A percentile compares a stretch with the other conserved stretches of the same genome.
phyloP scores from a whole-genome alignment of 1,140 invertebrate species.

The Eurosta solidaginis region DNA sequence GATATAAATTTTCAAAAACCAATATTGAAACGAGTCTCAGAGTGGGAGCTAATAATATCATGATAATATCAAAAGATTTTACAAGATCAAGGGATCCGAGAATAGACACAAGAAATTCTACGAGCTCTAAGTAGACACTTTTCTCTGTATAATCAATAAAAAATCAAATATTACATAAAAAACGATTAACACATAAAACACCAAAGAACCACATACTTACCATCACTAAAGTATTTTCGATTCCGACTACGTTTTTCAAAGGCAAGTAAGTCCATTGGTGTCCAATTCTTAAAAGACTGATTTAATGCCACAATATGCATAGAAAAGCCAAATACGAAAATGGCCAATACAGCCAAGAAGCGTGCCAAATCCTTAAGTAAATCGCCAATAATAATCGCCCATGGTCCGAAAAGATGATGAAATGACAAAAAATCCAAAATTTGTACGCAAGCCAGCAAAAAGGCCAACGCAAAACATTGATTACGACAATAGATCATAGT shows the following conservation, averaged over 20 bases:
- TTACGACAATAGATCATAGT: conserved; percentile 90
- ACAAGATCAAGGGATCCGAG: no score
- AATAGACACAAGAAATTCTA: background rate
- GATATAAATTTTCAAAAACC: no score
- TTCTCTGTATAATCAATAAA: background rate
- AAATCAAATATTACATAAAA: background rate
- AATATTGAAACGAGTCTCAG: no score
- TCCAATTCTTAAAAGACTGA: conserved; percentile 81
- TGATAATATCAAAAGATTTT: no score
- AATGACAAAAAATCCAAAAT: conserved; percentile 97
- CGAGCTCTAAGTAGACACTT: background rate
- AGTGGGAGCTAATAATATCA: no score
- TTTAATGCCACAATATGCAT: conserved; percentile 96
- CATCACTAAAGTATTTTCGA: conserved; percentile 70
- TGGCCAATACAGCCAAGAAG: conserved; percentile 94
- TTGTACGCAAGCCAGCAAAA: conserved; percentile 94
- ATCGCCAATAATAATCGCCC: conserved; percentile 92
- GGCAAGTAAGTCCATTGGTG: conserved; percentile 63
- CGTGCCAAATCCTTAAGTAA: conserved; percentile 90
- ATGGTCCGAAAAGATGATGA: conserved; percentile 98
- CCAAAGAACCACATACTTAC: conserved; percentile 64
- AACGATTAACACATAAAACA: background rate
- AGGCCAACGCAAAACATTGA: conserved; percentile 92
- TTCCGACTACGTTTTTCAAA: conserved; percentile 61
- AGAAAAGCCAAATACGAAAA: conserved; percentile 98